Base-by-base conservation (phyloP, 53 echinoderm and acorn worm genomes). In the Paelopatides confundens region DNA sequence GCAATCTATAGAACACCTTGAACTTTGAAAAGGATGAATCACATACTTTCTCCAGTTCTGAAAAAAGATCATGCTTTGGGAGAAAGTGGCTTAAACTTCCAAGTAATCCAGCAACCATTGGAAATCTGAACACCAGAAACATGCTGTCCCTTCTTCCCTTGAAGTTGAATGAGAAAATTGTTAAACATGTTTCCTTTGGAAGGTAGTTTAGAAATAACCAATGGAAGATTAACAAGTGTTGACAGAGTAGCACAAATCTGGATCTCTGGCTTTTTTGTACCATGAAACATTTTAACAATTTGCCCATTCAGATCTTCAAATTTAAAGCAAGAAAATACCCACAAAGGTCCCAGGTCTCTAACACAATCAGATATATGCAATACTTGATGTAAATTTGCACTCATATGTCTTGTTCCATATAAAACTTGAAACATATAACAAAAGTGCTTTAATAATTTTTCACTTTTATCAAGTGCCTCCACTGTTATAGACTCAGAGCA, bases 281-380 rank as follows among this genome's bases (percentile, higher is more conserved):
- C 85, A 32, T 84, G 85, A 58, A 89, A 71, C 47, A 85, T 36
- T 29, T 89, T 71, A 2, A 51, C 46, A 0, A 85, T 33, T 28
- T 89, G 63, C 0, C 90, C 90, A 85, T 89, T 85, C 7, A 85
- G 74, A 34, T 89, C 87, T 34, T 91, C 87, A 82, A 31, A 91
- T 5, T 67, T 62, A 34, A 87, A 92, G 23, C 88, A 88, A 0
- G 92, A 92, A 49, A 54, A 66, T 1, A 70, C 52, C 88, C 74
- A 92, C 36, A 88, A 69, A 17, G 88, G 85, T 1, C 92, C 92
- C n/a, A 88, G 43, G 26, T 87, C 53, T 15, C 46, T 7, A n/a
- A 92, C 88, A 8, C 58, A 84, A 11, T 92, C 78, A 0, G 38
- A 47, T 48, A 82, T 50, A 65, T 84, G 88, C 8, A 92, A 65